Evolutionary conservation across 1,140 invertebrate species (phyloP), one percentile per base, ranked within the genome.

Genomic region (Proctacanthus coquilletti): DNA sequence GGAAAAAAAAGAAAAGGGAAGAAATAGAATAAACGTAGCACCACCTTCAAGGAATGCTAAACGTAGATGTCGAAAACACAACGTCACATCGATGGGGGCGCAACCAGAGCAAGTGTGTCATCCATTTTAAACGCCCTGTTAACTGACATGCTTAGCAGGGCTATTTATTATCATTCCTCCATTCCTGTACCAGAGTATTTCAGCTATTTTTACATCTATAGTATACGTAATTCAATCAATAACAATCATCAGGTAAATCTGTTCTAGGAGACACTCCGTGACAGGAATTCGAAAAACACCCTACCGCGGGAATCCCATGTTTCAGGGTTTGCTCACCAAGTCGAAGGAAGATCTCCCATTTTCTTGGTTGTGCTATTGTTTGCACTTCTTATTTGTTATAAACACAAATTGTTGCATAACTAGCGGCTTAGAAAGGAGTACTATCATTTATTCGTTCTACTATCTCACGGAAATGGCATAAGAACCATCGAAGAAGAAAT

Each of bases 241-340:
- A 27, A 27, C 23, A 27, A 27, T 27, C 23, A 27, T 27, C 23
- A 27, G 23, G 23, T 27, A 9, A 27, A 27, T 27, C 23, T 27
- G 23, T 27, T 27, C 23, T 9, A 27, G 23, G 13, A 27, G 23
- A 27, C 23, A 27, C 8, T 27, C 8, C 23, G 23, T 27, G 23
- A 27, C 8, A 13, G 8, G 23, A 27, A 27, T 27, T 9, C 8
- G 23, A 13, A 27, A 27, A 27, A 27, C n/a, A n/a, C n/a, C n/a
- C n/a, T n/a, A n/a, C n/a, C n/a, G n/a, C n/a, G n/a, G n/a, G n/a
- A n/a, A n/a, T n/a, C n/a, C n/a, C n/a, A n/a, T n/a, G n/a, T n/a
- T n/a, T n/a, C n/a, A n/a, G n/a, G n/a, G n/a, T n/a, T n/a, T n/a
- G n/a, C n/a, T n/a, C n/a, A n/a, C n/a, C n/a, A n/a, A n/a, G n/a